Base-by-base conservation (phyloP, 2,113 vertebrate genomes). In the Gallinago media region DNA sequence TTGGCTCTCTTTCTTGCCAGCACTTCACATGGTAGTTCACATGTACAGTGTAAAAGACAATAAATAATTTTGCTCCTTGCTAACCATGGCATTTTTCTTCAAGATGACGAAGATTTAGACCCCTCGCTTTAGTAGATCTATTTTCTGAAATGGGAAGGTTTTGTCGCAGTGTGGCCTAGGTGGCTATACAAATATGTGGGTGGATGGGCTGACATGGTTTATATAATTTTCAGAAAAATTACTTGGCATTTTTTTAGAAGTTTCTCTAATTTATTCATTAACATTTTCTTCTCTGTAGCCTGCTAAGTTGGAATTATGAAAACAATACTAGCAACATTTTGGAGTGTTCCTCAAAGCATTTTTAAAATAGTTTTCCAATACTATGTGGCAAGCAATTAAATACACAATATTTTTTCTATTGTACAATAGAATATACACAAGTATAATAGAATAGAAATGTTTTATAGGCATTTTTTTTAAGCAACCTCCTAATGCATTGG, bases 281-380 rank as follows among this genome's bases (percentile, higher is more conserved):
- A 83, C 58, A 55, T 96, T 94, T 92, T 89, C 46, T 92, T 89
- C 66, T 96, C 94, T 94, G 79, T 91, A 65, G 86, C 70, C 83
- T 87, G 86, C 84, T 94, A 96, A 94, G 38, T 22, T 85, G 36
- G 11, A 89, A 81, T 85, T 86, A 78, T 6, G 80, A 91, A 94
- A 94, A 96, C 95, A 97, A 96, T 96, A 95, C 95, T 40, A 94
- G 36, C 44, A 77, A 71, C 68, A 11, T 54, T 92, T 79, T 85
- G 58, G 66, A 92, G 49, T 56, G 20, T 47, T 65, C 88, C 93
- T 97, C 95, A 95, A 96, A 95, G 95, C 94, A 94, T 96, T 96
- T 94, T 86, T 79, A 47, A 92, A 95, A 96, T 97, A 92, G 56
- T 70, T 96, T 94, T 96, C 75, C 44, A 87, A 58, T 92, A 79